phyloP scores from a whole-genome alignment of 2,797 vertebrate genomes.

The Meriones psammophilus region DNA sequence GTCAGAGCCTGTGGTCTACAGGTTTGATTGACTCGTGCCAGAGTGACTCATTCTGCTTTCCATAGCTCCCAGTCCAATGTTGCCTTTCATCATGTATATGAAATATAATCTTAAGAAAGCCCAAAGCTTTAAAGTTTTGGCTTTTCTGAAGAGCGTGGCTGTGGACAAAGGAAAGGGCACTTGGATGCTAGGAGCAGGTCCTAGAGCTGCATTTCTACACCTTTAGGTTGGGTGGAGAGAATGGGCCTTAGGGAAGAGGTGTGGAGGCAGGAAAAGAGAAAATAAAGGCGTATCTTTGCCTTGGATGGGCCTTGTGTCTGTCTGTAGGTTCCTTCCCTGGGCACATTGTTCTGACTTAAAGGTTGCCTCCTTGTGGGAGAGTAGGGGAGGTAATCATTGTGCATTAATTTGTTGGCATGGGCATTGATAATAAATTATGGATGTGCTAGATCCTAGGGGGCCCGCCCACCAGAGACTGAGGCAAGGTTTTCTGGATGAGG shows the following conservation, averaged over 20 bases:
- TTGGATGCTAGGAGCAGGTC: neutral
- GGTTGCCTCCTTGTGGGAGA: constrained; percentile 67
- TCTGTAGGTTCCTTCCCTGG: constrained; percentile 30
- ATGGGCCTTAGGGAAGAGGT: neutral
- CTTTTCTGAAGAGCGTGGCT: constrained; percentile 4
- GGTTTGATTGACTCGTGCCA: neutral
- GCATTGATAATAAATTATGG: constrained; percentile 73
- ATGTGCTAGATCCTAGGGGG: constrained; percentile 14
- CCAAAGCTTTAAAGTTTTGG: neutral
- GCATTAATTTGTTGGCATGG: constrained; percentile 67
- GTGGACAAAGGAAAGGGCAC: constrained; percentile 32
- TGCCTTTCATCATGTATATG: neutral
- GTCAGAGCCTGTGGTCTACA: neutral
- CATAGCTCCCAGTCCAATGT: constrained; percentile 11
- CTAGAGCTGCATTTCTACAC: neutral
- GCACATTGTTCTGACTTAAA: constrained; percentile 69
- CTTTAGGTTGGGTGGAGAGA: neutral
- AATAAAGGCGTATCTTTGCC: neutral
- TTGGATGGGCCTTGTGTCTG: neutral
- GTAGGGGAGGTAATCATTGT: constrained; percentile 50
- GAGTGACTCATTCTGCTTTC: constrained; percentile 58
- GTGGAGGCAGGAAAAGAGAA: neutral
- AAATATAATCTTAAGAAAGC: neutral
- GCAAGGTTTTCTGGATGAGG: constrained; percentile 23
- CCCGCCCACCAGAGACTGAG: constrained; percentile 29